Conservation (phyloP, 2,797 vertebrate species). For the Phylloscopus collybita region DNA sequence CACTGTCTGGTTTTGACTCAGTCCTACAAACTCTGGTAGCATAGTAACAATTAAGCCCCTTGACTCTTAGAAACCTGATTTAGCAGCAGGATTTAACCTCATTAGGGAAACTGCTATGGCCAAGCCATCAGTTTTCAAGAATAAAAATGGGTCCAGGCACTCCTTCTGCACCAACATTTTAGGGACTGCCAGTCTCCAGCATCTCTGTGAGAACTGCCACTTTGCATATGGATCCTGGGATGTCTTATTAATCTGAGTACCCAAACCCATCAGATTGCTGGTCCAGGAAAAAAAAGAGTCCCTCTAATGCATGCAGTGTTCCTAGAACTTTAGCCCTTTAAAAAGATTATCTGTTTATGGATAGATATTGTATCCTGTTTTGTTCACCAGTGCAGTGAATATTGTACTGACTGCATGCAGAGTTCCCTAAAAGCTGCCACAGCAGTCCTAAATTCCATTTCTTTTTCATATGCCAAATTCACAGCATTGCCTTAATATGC, state of each 20-base stretch:
- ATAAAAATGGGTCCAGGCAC: neutral
- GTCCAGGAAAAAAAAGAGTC: neutral
- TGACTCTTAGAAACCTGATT: neutral
- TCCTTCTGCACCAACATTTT: neutral
- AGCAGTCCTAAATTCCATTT: neutral
- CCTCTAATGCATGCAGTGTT: neutral
- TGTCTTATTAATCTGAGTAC: neutral
- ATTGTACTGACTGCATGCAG: neutral
- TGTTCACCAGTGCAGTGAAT: neutral
- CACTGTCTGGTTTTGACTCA: neutral
- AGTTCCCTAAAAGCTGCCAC: neutral
- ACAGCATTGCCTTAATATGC: conserved; percentile 17
- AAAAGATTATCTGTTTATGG: neutral
- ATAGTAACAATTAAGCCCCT: neutral
- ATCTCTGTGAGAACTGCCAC: neutral
- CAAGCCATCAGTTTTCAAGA: neutral
- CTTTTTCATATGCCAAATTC: conserved; percentile 16
- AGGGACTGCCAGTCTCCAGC: neutral
- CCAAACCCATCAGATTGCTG: neutral
- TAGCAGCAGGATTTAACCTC: neutral
- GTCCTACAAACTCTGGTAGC: neutral
- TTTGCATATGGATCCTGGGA: neutral
- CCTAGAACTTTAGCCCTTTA: neutral
- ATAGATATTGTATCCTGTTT: neutral
- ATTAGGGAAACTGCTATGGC: neutral